Evolutionary conservation across 2,888 invertebrate species (phyloP).

Genomic region (Nezara viridula): DNA sequence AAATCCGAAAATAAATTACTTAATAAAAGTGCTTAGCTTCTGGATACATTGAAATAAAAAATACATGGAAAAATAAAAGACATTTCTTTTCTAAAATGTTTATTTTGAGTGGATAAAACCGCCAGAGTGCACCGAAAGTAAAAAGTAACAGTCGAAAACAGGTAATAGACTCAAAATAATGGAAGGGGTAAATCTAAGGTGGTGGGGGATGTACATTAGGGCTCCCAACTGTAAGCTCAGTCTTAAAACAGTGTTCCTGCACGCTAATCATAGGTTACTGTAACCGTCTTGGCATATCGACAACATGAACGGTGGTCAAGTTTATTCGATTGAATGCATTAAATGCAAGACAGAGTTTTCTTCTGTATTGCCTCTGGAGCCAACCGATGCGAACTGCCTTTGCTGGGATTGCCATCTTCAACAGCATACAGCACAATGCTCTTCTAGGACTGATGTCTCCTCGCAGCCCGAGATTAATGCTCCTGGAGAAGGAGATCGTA

Average conservation of each 20-base stretch:
- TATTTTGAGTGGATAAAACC: no score
- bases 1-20: no score
- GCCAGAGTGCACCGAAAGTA: no score
- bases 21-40: no score
- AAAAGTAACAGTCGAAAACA: no score
- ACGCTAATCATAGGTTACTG: background rate
- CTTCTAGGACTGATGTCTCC: background rate
- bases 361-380: background rate
- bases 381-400: background rate
- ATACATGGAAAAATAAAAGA: no score
- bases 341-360: background rate
- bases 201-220: background rate
- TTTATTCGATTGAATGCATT: fast-evolving
- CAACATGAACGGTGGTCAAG: background rate
- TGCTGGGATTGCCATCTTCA: background rate
- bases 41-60: no score
- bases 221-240: background rate
- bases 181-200: background rate
- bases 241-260: background rate
- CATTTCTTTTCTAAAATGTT: no score
- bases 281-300: background rate
- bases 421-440: background rate
- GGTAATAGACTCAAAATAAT: background rate
- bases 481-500: background rate
- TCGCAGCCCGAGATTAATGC: background rate